Evolutionary conservation across 2,888 invertebrate genomes (phyloP), one percentile per base, ranked within the genome.

Genomic region (Amphimallon solstitiale): DNA sequence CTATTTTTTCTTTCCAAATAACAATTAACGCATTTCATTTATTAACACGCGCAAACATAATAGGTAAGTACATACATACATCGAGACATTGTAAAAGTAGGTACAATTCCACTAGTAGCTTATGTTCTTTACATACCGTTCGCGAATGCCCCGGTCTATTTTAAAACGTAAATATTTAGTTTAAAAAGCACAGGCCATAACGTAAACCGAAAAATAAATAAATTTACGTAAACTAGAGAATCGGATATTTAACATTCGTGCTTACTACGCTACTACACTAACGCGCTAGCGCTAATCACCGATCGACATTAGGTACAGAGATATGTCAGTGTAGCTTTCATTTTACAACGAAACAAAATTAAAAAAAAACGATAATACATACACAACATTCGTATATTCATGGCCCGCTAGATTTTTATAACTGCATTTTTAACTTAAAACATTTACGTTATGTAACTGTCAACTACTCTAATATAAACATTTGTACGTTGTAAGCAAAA

Each of bases 381-480:
- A n/a, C n/a, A n/a, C n/a, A n/a, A n/a, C n/a, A n/a, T n/a, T n/a
- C n/a, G n/a, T n/a, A n/a, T n/a, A n/a, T n/a, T n/a, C 23, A 34
- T 34, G 2, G 35, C 7, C 23, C 29, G 56, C 34, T 43, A 59
- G 29, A 14, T 34, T 19, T 35, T 51, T 62, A 37, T 40, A 62
- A 62, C 51, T 61, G 49, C 62, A 62, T 51, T 38, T 48, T 51
- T 48, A n/a, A n/a, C 49, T 51, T 40, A 35, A 12, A n/a, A 10
- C 38, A 51, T 23, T 54, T 56, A 56, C 35, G 46, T 64, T 64
- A 64, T 64, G 64, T 64, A 64, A 64, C 56, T 64, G 64, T 64
- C 64, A 64, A 62, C 51, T 40, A 40, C 56, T 3, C 6, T 59
- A n/a, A 59, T 43, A 43, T 34, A 43, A 59, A 21, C 43, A 15